phyloP scores from a whole-genome alignment of 2,113 vertebrate species.

The Xyrauchen texanus region DNA sequence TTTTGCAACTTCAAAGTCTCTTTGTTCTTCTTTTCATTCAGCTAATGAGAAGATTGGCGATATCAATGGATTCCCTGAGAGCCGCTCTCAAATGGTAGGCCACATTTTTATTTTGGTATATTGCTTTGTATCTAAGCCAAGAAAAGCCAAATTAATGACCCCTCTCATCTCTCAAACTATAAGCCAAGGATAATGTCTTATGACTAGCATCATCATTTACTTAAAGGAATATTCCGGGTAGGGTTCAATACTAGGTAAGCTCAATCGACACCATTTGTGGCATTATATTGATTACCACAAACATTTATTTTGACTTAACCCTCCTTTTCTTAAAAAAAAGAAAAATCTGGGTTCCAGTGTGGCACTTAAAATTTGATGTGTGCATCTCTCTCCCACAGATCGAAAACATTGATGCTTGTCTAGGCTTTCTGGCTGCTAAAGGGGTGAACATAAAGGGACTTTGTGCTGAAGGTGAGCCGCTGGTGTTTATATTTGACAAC shows the following conservation, averaged over 20 bases:
- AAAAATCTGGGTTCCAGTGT: no score
- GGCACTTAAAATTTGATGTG: no score
- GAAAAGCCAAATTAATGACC: no score
- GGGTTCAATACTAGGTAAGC: no score
- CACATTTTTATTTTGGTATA: not conserved
- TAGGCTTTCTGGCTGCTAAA: conserved; percentile 87
- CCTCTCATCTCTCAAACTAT: no score
- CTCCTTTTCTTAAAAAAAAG: no score
- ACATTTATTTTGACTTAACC: no score
- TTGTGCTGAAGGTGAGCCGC: conserved; percentile 86
- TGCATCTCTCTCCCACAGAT: conserved; percentile 74
- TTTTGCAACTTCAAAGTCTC: not conserved
- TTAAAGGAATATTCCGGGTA: no score
- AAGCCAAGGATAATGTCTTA: no score
- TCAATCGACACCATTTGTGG: no score
- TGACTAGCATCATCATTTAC: no score
- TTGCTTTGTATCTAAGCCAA: not conserved
- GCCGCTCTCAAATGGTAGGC: conserved; percentile 61
- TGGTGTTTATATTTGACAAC: not conserved
- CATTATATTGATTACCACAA: no score
- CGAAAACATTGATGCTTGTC: conserved; percentile 89
- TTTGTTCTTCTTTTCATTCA: conserved; percentile 26
- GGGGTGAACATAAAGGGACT: conserved; percentile 89
- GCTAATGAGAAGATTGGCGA: conserved; percentile 61
- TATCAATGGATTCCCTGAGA: conserved; percentile 61